Conservation (phyloP, 2,888 invertebrate species). For the Mimachlamys varia region DNA sequence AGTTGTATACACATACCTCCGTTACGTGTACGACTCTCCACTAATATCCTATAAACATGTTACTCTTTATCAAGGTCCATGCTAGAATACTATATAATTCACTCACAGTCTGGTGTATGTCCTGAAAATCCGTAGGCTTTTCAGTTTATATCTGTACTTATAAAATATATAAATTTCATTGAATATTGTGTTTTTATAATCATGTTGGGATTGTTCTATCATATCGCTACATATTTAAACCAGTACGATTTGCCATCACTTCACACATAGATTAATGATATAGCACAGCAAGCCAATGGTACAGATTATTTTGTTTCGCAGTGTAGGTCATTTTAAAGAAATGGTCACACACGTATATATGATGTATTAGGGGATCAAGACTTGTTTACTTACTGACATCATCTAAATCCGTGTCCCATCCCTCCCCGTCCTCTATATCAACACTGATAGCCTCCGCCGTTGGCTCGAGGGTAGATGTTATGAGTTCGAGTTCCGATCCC, state of each 20-base stretch:
- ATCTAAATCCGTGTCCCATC: conserved; percentile 9
- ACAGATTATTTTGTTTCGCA: background rate
- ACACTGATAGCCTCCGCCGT: background rate
- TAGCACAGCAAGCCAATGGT: background rate
- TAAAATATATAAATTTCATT: too few species aligned
- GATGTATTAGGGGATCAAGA: background rate
- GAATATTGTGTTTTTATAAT: too few species aligned
- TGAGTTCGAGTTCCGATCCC: conserved; percentile 9
- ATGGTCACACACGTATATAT: background rate
- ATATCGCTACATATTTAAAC: too few species aligned
- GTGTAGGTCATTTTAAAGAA: background rate
- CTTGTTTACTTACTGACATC: background rate
- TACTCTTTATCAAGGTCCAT: too few species aligned
- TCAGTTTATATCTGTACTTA: too few species aligned
- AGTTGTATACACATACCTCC: background rate
- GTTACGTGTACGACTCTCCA: background rate
- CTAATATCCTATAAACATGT: too few species aligned
- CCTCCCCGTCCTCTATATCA: conserved; percentile 1
- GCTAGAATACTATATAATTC: too few species aligned
- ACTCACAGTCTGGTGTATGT: too few species aligned
- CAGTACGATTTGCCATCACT: too few species aligned
- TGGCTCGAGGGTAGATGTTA: background rate
- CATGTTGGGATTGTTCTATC: too few species aligned
- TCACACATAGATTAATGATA: background rate
- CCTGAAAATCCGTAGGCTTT: too few species aligned